Conservation (phyloP, 1,140 invertebrate species). For the Ips nitidus region DNA sequence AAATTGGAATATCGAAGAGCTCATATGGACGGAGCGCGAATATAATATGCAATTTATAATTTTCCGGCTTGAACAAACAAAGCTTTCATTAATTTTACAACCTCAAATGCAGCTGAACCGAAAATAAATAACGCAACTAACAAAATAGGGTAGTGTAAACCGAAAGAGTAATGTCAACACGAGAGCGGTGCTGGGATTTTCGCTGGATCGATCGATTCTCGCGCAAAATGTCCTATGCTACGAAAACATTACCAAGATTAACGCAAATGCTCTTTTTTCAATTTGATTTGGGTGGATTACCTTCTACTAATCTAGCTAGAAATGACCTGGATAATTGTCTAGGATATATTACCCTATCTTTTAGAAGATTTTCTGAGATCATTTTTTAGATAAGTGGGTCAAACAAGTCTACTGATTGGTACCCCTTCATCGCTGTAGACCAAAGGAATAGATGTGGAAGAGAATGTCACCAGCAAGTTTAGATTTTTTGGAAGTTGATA, state of each 20-base stretch:
- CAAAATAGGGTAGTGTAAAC: constrained; percentile 39
- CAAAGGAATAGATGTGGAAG: too few species aligned
- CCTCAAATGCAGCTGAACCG: constrained; percentile 41
- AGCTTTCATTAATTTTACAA: constrained; percentile 40
- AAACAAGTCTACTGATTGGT: too few species aligned
- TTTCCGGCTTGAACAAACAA: constrained; percentile 38
- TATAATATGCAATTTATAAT: constrained; percentile 43
- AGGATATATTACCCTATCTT: too few species aligned
- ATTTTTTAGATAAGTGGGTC: too few species aligned
- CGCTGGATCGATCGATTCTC: constrained; percentile 38
- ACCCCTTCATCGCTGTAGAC: too few species aligned
- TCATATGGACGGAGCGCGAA: constrained; percentile 32
- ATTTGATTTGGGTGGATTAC: too few species aligned
- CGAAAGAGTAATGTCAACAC: constrained; percentile 41
- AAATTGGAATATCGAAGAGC: background rate
- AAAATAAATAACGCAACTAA: constrained; percentile 40
- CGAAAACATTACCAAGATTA: constrained; percentile 2
- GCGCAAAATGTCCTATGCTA: background rate
- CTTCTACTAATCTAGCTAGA: too few species aligned
- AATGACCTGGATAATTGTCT: too few species aligned
- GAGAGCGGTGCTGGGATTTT: constrained; percentile 37
- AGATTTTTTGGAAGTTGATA: too few species aligned
- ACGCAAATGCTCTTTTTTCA: too few species aligned
- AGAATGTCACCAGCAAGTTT: too few species aligned
- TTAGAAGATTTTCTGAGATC: too few species aligned